Evolutionary conservation across 2,113 vertebrate species (phyloP).

Genomic region (Leptobrachium leishanense): DNA sequence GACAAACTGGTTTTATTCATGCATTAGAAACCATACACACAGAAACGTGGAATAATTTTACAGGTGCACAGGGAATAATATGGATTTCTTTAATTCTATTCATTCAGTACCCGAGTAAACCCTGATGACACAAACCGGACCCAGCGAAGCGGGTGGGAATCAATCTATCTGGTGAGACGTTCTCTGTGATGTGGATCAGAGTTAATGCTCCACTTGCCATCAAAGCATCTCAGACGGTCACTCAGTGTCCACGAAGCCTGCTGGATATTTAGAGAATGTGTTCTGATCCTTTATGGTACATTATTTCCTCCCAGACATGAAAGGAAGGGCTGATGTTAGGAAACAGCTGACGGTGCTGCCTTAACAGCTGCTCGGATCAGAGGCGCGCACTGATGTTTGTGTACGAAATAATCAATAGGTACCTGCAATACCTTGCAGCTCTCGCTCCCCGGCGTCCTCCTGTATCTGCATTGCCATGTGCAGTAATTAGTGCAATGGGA

Average conservation of each 20-base stretch:
- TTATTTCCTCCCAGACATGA: slow-evolving; percentile 17
- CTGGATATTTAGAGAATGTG: slow-evolving; percentile 23
- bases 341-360: slow-evolving; percentile 25
- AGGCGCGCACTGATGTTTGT: slow-evolving; percentile 39
- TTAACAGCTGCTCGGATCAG: slow-evolving; percentile 40
- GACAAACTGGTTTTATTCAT: too few species aligned
- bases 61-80: too few species aligned
- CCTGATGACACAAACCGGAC: background rate
- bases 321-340: slow-evolving; percentile 34
- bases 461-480: background rate
- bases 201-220: slow-evolving; percentile 19
- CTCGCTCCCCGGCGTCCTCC: slow-evolving; percentile 9
- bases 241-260: background rate
- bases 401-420: slow-evolving; percentile 43
- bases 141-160: background rate
- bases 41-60: too few species aligned
- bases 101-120: background rate
- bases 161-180: background rate
- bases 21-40: too few species aligned
- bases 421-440: slow-evolving; percentile 22
- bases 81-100: too few species aligned
- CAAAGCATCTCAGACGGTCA: slow-evolving; percentile 27
- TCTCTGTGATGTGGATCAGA: slow-evolving; percentile 5
- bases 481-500: slow-evolving; percentile 29
- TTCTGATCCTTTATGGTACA: slow-evolving; percentile 37